Evolutionary conservation across 30 jellyfish, hydroid and myxozoan species (phyloP).

Genomic region (Phacellophora camtschatica): DNA sequence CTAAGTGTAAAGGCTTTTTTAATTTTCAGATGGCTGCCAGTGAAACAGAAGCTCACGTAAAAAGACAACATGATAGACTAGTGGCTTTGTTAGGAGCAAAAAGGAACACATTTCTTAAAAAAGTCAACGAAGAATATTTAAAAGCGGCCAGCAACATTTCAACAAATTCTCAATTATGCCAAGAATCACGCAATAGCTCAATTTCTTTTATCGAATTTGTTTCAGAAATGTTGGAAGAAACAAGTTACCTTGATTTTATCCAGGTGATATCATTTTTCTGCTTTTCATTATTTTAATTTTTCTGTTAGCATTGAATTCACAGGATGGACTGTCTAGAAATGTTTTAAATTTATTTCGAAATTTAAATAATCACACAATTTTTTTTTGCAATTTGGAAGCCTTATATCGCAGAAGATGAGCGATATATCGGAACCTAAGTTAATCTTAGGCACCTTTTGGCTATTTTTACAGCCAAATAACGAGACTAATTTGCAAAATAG

Average conservation of each 20-base stretch:
- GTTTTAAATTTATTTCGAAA: too few species aligned
- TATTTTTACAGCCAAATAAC: too few species aligned
- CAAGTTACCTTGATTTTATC: background rate
- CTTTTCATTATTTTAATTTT: background rate
- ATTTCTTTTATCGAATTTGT: background rate
- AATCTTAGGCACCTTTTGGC: too few species aligned
- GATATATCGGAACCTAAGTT: too few species aligned
- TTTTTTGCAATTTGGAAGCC: too few species aligned
- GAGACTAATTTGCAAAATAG: too few species aligned
- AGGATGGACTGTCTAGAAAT: background rate
- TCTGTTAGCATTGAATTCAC: background rate
- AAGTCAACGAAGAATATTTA: conserved; percentile 24
- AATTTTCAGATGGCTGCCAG: conserved; percentile 55
- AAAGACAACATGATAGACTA: conserved; percentile 64
- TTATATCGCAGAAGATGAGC: too few species aligned
- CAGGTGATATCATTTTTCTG: background rate
- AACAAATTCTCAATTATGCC: background rate
- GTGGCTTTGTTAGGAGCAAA: conserved; percentile 17
- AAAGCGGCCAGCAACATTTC: background rate
- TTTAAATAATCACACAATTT: too few species aligned
- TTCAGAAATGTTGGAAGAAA: background rate
- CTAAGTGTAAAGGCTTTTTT: background rate
- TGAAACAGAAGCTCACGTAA: conserved; percentile 76
- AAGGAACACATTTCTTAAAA: conserved; percentile 47
- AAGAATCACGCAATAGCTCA: background rate